Percentiles rank a stretch among this genome's conserved stretches.
These are phyloP conservation scores for rat (Rattus norvegicus) DNA, from an alignment of 2,113 vertebrate genomes.

Conservation along the genomic window DNA sequence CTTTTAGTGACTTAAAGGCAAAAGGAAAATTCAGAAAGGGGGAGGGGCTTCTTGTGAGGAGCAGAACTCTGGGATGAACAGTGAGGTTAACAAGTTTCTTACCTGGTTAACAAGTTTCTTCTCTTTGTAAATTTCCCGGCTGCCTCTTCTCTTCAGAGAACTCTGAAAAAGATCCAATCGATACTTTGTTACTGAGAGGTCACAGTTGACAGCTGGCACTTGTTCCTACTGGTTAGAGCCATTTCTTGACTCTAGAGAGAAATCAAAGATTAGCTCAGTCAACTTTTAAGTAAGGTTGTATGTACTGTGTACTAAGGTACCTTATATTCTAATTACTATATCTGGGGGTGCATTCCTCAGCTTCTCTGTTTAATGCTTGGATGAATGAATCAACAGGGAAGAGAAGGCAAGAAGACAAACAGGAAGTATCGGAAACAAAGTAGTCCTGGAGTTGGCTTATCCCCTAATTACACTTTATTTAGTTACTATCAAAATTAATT, in stretches of 20 bases:
- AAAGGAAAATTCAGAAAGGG: slow-evolving; percentile 33
- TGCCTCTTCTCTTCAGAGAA: slow-evolving; percentile 94
- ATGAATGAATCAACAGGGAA: background rate
- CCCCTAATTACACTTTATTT: slow-evolving; percentile 9
- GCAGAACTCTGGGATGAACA: background rate
- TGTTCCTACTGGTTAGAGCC: background rate
- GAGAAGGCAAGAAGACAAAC: background rate
- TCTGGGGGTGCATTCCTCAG: background rate
- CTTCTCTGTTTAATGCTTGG: background rate
- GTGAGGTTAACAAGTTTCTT: slow-evolving; percentile 14
- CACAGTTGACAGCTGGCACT: background rate
- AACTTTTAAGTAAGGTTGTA: background rate
- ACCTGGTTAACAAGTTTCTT: slow-evolving; percentile 95
- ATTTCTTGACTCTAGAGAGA: background rate
- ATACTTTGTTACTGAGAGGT: slow-evolving; percentile 63
- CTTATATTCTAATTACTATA: background rate
- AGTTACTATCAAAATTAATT: slow-evolving; percentile 26
- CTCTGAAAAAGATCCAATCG: slow-evolving; percentile 88
- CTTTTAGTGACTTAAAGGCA: slow-evolving; percentile 51
- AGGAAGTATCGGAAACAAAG: background rate
- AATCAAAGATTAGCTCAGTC: background rate
- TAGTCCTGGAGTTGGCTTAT: background rate
- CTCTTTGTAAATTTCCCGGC: slow-evolving; percentile 96
- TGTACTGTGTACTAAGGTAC: background rate
- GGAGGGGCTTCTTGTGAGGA: background rate